A percentile compares a stretch with the other conserved stretches of the same genome.
phyloP scores from a whole-genome alignment of 1,140 invertebrate genomes.

The Macrobrachium rosenbergii region DNA sequence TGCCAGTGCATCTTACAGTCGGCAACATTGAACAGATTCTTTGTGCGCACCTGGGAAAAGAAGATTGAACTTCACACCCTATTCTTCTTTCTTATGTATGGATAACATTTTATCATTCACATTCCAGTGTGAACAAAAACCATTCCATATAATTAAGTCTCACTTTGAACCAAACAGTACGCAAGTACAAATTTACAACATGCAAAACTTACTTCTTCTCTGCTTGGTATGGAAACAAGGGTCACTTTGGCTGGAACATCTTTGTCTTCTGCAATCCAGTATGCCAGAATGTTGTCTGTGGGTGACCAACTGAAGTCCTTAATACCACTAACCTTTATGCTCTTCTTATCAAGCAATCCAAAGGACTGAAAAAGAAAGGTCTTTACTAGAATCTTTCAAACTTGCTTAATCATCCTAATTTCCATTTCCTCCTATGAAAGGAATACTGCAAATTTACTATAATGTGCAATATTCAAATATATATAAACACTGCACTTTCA shows the following conservation, averaged over 20 bases:
- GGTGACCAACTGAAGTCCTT: constrained; percentile 98
- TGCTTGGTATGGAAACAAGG: constrained; percentile 69
- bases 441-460: no score
- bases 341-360: constrained; percentile 93
- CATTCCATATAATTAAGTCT: not conserved
- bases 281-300: constrained; percentile 94
- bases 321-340: constrained; percentile 91
- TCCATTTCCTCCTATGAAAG: no score
- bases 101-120: not conserved
- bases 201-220: constrained; percentile 64
- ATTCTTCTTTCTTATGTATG: constrained; percentile 1
- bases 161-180: no score
- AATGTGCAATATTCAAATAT: no score
- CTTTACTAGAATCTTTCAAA: not conserved
- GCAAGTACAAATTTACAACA: not conserved
- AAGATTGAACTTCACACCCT: not conserved
- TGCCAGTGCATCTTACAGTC: constrained; percentile 99
- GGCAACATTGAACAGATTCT: constrained; percentile 97
- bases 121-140: constrained; percentile 38
- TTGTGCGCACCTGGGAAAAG: constrained; percentile 81
- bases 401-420: no score
- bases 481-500: no score
- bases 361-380: constrained; percentile 79
- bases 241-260: constrained; percentile 77
- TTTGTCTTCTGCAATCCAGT: constrained; percentile 98